Evolutionary conservation across 2,888 invertebrate genomes (phyloP).

Genomic region (Didymodactylos carnosus): DNA sequence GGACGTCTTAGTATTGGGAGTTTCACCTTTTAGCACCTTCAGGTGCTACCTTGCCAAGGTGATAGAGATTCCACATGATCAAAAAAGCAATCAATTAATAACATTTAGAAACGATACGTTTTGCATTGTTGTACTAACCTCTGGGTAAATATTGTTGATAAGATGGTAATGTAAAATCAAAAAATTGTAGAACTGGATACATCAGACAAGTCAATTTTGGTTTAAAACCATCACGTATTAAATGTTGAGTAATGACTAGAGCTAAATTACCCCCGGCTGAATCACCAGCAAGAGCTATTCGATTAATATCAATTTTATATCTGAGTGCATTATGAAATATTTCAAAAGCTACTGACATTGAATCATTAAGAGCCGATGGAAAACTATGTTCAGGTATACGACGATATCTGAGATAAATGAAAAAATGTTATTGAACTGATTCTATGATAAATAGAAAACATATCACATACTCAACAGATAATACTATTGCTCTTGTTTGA

Average conservation of each 20-base stretch:
- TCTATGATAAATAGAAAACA: no score
- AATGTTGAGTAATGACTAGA: background rate
- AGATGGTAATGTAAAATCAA: constrained; percentile 8
- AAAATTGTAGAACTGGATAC: constrained; percentile 9
- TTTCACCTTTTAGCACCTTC: no score
- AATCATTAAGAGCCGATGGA: constrained; percentile 3
- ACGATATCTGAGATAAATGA: constrained; percentile 3
- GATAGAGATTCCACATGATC: no score
- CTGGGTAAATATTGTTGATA: constrained; percentile 1
- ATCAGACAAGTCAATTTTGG: constrained; percentile 1
- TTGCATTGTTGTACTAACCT: no score
- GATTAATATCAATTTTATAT: constrained; percentile 1
- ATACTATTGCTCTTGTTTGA: background rate
- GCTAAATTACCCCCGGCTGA: constrained; percentile 10
- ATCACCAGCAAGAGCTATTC: constrained; percentile 1
- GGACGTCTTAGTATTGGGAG: no score
- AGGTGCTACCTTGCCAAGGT: no score
- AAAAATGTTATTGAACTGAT: no score
- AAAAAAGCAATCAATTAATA: no score
- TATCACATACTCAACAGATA: no score
- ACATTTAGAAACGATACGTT: no score
- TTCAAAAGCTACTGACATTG: background rate
- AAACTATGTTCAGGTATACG: constrained; percentile 1
- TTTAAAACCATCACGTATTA: background rate
- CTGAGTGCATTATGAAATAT: background rate